Conservation (phyloP, 2,888 invertebrate species). For the Hirtodrosophila confusa region DNA sequence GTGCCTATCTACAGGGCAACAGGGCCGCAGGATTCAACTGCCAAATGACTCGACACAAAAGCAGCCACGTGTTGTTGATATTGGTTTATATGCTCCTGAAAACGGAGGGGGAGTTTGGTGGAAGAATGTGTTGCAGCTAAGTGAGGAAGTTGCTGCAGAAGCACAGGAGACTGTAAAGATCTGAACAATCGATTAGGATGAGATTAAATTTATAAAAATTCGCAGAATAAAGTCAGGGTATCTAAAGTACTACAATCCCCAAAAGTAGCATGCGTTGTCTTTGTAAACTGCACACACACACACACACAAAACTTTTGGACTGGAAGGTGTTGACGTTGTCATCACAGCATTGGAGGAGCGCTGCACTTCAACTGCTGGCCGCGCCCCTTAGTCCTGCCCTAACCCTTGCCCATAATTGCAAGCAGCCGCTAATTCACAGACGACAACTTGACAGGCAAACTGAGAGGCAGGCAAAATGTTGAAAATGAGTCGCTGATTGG, state of each 20-base stretch:
- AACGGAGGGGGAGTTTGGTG: neutral
- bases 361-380: slow-evolving; percentile 20
- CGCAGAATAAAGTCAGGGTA: slow-evolving; percentile 15
- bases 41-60: slow-evolving; percentile 22
- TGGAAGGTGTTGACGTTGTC: slow-evolving; percentile 50
- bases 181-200: too few species aligned
- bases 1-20: slow-evolving; percentile 4
- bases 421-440: slow-evolving; percentile 70
- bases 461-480: slow-evolving; percentile 39
- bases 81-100: neutral
- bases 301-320: slow-evolving; percentile 13
- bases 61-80: neutral
- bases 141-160: too few species aligned
- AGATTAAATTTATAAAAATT: too few species aligned
- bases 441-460: slow-evolving; percentile 71
- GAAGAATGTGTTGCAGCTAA: too few species aligned
- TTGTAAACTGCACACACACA: neutral
- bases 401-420: slow-evolving; percentile 50
- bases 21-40: slow-evolving; percentile 17
- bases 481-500: slow-evolving; percentile 69
- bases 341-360: slow-evolving; percentile 7
- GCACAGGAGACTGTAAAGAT: too few species aligned
- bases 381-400: slow-evolving; percentile 17
- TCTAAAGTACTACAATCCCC: neutral
- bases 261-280: neutral